phyloP scores from a whole-genome alignment of 2,888 invertebrate genomes.

The Metellina segmentata region DNA sequence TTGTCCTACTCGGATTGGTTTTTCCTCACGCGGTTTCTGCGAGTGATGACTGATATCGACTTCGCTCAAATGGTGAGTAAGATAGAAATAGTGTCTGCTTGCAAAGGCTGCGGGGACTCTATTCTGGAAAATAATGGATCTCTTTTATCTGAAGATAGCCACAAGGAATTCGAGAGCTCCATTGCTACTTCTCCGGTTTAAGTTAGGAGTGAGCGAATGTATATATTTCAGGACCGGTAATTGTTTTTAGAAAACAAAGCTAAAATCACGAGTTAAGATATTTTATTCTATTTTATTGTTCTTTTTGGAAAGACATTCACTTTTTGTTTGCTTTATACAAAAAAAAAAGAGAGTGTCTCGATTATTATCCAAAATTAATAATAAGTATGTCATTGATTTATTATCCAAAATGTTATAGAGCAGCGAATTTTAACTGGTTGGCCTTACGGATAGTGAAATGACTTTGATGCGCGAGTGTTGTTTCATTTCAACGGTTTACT shows the following conservation, averaged over 20 bases:
- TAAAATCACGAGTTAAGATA: no score
- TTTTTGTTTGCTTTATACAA: no score
- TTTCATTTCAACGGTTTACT: no score
- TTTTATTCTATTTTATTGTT: no score
- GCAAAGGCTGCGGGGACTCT: conserved; percentile 11
- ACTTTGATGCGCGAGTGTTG: no score
- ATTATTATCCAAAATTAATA: no score
- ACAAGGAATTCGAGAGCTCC: conserved; percentile 29
- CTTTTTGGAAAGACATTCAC: no score
- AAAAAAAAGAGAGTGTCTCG: no score
- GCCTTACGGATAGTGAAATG: no score
- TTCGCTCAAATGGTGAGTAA: conserved; percentile 67
- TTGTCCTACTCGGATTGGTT: conserved; percentile 61
- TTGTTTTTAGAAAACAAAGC: not conserved
- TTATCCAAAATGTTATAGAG: no score
- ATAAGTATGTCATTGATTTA: no score
- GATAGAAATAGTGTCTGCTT: conserved; percentile 38
- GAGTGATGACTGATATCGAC: conserved; percentile 53
- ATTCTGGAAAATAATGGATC: conserved; percentile 8
- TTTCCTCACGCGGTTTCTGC: conserved; percentile 56
- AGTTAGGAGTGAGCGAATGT: not conserved
- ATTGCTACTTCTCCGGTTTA: conserved; percentile 48
- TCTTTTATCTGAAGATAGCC: conserved; percentile 17
- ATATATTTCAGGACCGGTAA: not conserved
- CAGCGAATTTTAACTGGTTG: no score